These are phyloP conservation scores for Tenebrio molitor DNA, from an alignment of 1,140 invertebrate species.

Conservation along the genomic window DNA sequence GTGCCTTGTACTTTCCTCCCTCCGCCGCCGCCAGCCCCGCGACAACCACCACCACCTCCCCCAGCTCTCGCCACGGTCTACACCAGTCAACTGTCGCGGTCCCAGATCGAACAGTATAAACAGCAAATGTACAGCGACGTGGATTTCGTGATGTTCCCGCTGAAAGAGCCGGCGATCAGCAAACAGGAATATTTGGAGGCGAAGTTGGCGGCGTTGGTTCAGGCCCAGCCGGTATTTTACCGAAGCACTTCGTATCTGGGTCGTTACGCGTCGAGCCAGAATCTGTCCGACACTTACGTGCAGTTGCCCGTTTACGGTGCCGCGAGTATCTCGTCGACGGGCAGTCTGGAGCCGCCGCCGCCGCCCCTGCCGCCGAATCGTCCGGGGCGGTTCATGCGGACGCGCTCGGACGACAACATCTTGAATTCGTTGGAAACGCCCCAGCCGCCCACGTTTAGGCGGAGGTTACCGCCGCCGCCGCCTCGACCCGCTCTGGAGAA, in stretches of 20 bases:
- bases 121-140: constrained; percentile 90
- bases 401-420: constrained; percentile 84
- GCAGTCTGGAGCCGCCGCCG: constrained; percentile 72
- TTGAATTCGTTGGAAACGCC: constrained; percentile 71
- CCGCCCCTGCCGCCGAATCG: constrained; percentile 70
- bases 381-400: constrained; percentile 73
- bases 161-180: constrained; percentile 89
- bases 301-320: constrained; percentile 75
- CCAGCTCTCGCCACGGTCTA: constrained; percentile 74
- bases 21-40: constrained; percentile 68
- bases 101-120: constrained; percentile 86
- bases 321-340: constrained; percentile 69
- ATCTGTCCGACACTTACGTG: constrained; percentile 79
- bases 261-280: constrained; percentile 81
- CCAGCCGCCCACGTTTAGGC: constrained; percentile 73
- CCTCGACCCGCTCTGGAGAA: constrained; percentile 64
- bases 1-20: constrained; percentile 73
- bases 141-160: constrained; percentile 90
- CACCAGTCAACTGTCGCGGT: constrained; percentile 78
- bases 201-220: constrained; percentile 77
- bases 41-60: constrained; percentile 68
- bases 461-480: constrained; percentile 81
- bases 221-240: constrained; percentile 78
- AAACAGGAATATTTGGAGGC: constrained; percentile 92
- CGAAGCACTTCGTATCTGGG: constrained; percentile 83